A percentile compares a stretch with the other conserved stretches of the same genome.
Conservation (phyloP, 2,797 vertebrate species). For the Danio jaintianensis region DNA sequence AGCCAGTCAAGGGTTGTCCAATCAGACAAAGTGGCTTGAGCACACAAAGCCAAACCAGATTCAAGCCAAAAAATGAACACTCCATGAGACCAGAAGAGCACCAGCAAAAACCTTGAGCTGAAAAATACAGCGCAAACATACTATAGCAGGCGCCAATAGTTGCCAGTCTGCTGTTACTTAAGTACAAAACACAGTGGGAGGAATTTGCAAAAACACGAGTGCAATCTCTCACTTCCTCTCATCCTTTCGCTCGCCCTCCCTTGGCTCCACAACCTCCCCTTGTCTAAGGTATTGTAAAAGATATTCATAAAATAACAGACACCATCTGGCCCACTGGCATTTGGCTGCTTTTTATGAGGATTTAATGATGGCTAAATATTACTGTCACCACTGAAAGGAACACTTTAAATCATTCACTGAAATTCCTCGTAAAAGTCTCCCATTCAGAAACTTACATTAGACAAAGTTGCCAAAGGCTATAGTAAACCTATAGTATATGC, state of each 20-base stretch:
- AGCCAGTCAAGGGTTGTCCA: conserved; percentile 27
- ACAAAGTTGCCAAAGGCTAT: conserved; percentile 14
- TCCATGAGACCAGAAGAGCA: conserved; percentile 27
- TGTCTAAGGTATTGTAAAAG: conserved; percentile 19
- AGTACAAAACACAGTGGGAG: conserved; percentile 3
- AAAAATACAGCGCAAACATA: background rate
- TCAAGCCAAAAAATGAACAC: conserved; percentile 13
- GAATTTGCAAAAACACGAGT: background rate
- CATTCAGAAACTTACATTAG: background rate
- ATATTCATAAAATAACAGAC: conserved; percentile 51
- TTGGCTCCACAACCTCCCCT: conserved; percentile 1
- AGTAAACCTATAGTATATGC: background rate
- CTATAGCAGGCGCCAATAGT: background rate
- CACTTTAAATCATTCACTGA: conserved; percentile 51
- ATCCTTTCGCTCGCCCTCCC: background rate
- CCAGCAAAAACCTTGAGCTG: background rate
- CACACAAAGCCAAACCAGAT: conserved; percentile 17
- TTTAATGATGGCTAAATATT: conserved; percentile 56
- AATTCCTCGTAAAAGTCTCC: conserved; percentile 20
- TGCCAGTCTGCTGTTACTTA: background rate
- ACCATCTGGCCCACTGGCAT: conserved; percentile 48
- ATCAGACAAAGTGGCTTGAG: conserved; percentile 45
- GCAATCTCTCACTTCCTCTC: background rate
- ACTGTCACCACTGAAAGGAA: conserved; percentile 44
- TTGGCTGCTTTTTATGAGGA: conserved; percentile 38